Evolutionary conservation across 2,888 invertebrate species (phyloP), one percentile per base, ranked within the genome.

Genomic region (Heliconius cydno): DNA sequence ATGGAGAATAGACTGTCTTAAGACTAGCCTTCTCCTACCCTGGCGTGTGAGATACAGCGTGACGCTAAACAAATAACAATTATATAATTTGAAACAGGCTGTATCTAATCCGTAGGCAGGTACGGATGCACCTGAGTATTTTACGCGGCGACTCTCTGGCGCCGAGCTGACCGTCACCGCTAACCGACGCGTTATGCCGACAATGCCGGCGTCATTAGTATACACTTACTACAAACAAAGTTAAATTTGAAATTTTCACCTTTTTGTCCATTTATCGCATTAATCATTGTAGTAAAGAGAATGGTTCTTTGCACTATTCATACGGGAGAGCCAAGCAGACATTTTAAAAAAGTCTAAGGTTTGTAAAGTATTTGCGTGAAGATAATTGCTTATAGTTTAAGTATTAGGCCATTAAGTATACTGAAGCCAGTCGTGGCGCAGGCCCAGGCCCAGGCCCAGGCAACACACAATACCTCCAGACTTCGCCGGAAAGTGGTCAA

Each of bases 71-170:
- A 52, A 41, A 41, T 41, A 52, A 52, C 2, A 46, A 65, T 65
- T 28, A 19, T 28, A 75, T 28, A n/a, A 82, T 57, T 15, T 25
- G 63, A 83, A 90, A 70, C 94, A 90, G 80, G 85, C 93, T 90
- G 91, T 94, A 90, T 85, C 88, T 85, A 87, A 88, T 88, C 89
- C 90, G 93, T 91, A 94, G 94, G 94, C 95, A 94, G 94, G 94
- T 94, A 93, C 91, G 94, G 95, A 95, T 96, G 96, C 96, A 96
- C 96, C 96, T 96, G 96, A 96, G 96, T 96, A 96, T 96, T 96
- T 96, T 94, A 95, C 95, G 90, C 91, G 91, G 95, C 96, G 96
- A 95, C 96, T 94, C 90, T 90, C 91, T 94, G 96, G 96, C 96
- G 96, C 96, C 96, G 95, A 90, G 90, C 84, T 74, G 79, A 60